phyloP scores from a whole-genome alignment of 2,888 invertebrate genomes.

The Pyrgus malvae region DNA sequence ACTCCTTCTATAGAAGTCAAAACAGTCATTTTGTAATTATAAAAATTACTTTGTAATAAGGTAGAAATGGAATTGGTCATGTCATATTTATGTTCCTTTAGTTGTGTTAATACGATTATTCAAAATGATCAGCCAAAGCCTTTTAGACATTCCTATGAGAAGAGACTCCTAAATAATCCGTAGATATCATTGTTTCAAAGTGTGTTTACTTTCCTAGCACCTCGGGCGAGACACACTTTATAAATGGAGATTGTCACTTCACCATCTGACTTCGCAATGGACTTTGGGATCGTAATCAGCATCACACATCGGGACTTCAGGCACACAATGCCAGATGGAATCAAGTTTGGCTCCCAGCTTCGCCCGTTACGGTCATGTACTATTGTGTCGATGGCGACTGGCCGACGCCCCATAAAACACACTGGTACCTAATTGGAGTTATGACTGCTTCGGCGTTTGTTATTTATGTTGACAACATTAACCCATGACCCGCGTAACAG shows the following conservation, averaged over 20 bases:
- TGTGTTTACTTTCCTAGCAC: neutral
- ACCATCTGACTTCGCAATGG: slow-evolving; percentile 27
- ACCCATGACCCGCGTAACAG: slow-evolving; percentile 25
- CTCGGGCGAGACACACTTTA: slow-evolving; percentile 23
- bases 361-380: slow-evolving; percentile 28
- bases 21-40: too few relatives aligned
- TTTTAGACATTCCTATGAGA: too few relatives aligned
- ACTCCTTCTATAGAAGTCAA: too few relatives aligned
- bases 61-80: too few relatives aligned
- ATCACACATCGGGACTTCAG: slow-evolving; percentile 18
- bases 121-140: too few relatives aligned
- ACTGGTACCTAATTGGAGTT: slow-evolving; percentile 42
- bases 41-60: too few relatives aligned
- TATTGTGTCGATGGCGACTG: slow-evolving; percentile 26
- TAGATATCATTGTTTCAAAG: neutral
- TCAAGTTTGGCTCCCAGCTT: slow-evolving; percentile 21
- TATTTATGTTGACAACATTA: slow-evolving; percentile 32
- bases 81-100: too few relatives aligned
- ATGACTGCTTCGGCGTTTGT: slow-evolving; percentile 40
- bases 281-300: slow-evolving; percentile 15
- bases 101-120: too few relatives aligned
- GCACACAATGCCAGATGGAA: slow-evolving; percentile 23
- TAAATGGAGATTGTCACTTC: slow-evolving; percentile 29
- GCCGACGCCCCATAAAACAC: slow-evolving; percentile 36
- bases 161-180: too few relatives aligned